These are phyloP conservation scores for Jaculus jaculus DNA, from an alignment of 2,113 vertebrate genomes.

Conservation along the genomic window DNA sequence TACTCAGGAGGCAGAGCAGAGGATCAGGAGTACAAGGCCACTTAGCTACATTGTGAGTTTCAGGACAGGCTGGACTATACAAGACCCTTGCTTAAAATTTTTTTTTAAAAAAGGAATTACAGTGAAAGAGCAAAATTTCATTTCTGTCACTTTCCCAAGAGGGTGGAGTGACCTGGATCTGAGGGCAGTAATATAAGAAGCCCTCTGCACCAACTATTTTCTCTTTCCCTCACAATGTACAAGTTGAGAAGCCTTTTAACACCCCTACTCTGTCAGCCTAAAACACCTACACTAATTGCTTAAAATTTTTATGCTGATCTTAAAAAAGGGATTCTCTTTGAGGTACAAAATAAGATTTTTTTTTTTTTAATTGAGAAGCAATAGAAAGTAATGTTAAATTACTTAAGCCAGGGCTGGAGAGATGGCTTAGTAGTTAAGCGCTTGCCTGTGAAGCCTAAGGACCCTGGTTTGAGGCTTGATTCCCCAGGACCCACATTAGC, in stretches of 20 bases:
- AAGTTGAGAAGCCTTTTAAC: background rate
- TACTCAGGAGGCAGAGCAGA: background rate
- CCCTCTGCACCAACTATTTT: background rate
- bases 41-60: too few species aligned
- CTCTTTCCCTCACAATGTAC: background rate
- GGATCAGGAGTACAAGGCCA: background rate
- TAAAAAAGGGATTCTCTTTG: slow-evolving; percentile 7
- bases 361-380: background rate
- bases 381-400: background rate
- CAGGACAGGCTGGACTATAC: background rate
- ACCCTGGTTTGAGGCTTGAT: too few species aligned
- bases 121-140: background rate
- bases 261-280: background rate
- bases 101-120: too few species aligned
- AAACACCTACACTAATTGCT: background rate
- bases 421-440: too few species aligned
- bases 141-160: background rate
- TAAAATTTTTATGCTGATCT: background rate
- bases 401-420: background rate
- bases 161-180: background rate
- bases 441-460: too few species aligned
- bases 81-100: background rate
- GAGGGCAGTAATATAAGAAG: background rate
- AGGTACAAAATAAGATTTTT: background rate
- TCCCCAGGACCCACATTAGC: too few species aligned